phyloP scores from a whole-genome alignment of 2,113 vertebrate species.

The Asarcornis scutulata region DNA sequence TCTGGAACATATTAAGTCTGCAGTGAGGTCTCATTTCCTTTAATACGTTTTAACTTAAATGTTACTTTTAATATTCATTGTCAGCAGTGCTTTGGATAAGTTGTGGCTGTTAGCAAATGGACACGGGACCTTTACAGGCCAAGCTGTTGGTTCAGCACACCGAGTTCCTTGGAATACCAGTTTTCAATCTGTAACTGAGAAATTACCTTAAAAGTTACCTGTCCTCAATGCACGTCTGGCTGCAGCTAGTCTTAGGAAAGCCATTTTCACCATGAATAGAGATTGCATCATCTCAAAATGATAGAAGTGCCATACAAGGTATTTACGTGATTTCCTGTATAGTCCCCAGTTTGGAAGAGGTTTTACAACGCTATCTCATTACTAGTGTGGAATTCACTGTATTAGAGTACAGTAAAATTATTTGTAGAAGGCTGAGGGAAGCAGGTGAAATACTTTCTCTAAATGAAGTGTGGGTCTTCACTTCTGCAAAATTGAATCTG shows the following conservation, averaged over 20 bases:
- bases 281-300: not conserved
- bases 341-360: not conserved
- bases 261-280: not conserved
- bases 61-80: not conserved
- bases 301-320: accelerated
- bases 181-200: not conserved
- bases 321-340: not conserved
- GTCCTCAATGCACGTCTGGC: not conserved
- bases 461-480: not conserved
- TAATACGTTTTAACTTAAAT: not conserved
- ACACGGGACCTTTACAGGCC: not conserved
- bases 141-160: not conserved
- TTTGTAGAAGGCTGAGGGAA: not conserved
- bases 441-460: not conserved
- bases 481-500: not conserved
- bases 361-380: not conserved
- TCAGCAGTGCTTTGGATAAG: not conserved
- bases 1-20: not conserved
- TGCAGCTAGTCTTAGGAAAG: not conserved
- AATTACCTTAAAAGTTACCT: not conserved
- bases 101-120: not conserved
- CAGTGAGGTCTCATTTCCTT: not conserved
- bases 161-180: not conserved
- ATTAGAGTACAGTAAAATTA: not conserved
- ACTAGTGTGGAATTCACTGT: not conserved